A percentile compares a stretch with the other conserved stretches of the same genome.
These are phyloP conservation scores for Drosophila aff. DNA, from an alignment of 1,140 invertebrate genomes.

Conservation along the genomic window DNA sequence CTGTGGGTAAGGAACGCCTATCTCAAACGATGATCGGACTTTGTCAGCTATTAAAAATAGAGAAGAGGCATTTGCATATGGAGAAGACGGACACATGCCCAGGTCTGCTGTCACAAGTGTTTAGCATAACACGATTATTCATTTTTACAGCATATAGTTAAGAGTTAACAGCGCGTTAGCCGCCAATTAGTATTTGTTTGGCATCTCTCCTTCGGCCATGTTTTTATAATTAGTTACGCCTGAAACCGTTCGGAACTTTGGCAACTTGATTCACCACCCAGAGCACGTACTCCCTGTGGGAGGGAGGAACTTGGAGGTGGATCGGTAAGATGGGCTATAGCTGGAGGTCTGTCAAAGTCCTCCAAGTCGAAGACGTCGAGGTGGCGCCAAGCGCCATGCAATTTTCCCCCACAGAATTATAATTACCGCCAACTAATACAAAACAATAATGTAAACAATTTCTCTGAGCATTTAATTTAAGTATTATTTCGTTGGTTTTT, in stretches of 20 bases:
- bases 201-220: conserved; percentile 39
- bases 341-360: conserved; percentile 67
- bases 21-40: conserved; percentile 52
- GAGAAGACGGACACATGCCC: conserved; percentile 25
- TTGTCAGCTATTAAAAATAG: conserved; percentile 42
- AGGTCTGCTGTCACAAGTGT: conserved; percentile 53
- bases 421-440: conserved; percentile 59
- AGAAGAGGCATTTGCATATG: conserved; percentile 48
- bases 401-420: conserved; percentile 53
- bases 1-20: conserved; percentile 20
- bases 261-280: conserved; percentile 27
- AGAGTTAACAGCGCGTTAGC: conserved; percentile 53
- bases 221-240: conserved; percentile 50
- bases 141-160: conserved; percentile 64
- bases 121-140: conserved; percentile 67
- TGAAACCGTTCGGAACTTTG: conserved; percentile 45
- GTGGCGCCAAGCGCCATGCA: conserved; percentile 72
- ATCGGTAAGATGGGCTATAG: neutral
- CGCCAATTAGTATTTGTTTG: conserved; percentile 59
- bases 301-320: conserved; percentile 10
- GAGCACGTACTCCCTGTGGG: conserved; percentile 13
- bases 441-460: conserved; percentile 65
- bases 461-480: conserved; percentile 54
- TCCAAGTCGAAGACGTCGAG: conserved; percentile 60
- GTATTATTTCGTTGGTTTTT: conserved; percentile 20